Conservation (phyloP, 2,888 invertebrate species). For the Ectropis crepuscularia region DNA sequence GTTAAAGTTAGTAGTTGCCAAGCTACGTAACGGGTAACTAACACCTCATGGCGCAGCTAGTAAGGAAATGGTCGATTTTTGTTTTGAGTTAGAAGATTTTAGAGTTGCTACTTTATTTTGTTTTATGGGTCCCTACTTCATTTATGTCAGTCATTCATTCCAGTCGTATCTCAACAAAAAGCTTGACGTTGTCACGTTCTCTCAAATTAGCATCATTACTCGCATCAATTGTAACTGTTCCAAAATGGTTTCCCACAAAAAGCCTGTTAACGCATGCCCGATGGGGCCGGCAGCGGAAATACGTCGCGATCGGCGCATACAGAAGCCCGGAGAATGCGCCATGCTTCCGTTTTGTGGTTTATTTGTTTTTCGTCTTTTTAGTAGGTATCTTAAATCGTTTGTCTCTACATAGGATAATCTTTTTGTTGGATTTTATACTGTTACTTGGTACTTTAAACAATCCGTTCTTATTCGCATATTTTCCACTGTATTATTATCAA, state of each 20-base stretch:
- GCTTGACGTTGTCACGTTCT: not conserved
- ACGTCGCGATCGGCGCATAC: slow-evolving; percentile 42
- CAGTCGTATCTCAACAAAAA: slow-evolving; percentile 3
- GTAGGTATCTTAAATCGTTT: slow-evolving; percentile 13
- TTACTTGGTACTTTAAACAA: not conserved
- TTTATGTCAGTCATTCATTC: not conserved
- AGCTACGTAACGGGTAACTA: too few relatives aligned
- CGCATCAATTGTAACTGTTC: slow-evolving; percentile 27
- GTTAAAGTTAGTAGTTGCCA: too few relatives aligned
- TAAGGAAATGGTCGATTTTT: too few relatives aligned
- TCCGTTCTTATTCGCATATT: not conserved
- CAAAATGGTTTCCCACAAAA: slow-evolving; percentile 41
- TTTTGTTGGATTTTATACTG: not conserved
- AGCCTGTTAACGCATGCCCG: slow-evolving; percentile 48
- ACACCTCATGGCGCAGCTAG: too few relatives aligned
- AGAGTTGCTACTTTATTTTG: too few relatives aligned
- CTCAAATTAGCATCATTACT: slow-evolving; percentile 19
- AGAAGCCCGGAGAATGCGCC: slow-evolving; percentile 55
- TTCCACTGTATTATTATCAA: too few relatives aligned
- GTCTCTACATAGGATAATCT: not conserved
- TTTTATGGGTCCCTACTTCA: too few relatives aligned
- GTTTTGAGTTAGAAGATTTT: too few relatives aligned
- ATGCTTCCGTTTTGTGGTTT: slow-evolving; percentile 49
- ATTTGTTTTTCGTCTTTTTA: slow-evolving; percentile 25
- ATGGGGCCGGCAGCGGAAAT: slow-evolving; percentile 48